phyloP scores from a whole-genome alignment of 2,888 invertebrate species.

The Gasteruption jaculator region DNA sequence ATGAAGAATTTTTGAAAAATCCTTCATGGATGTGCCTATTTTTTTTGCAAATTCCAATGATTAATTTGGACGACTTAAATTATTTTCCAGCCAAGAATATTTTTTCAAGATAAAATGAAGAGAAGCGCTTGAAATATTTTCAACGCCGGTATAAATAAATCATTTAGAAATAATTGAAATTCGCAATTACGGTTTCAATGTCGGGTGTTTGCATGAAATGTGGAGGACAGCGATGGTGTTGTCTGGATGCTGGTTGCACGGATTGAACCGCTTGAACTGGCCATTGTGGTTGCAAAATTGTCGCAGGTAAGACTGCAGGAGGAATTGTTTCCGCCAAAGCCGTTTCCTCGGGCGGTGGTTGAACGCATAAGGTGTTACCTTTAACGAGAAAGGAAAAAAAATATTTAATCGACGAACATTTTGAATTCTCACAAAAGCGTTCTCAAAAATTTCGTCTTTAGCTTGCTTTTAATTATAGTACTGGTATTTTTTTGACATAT shows the following conservation, averaged over 20 bases:
- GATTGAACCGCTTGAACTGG: conserved; percentile 34
- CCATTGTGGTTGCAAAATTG: conserved; percentile 36
- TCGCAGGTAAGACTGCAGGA: conserved; percentile 26
- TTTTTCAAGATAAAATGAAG: conserved; percentile 8
- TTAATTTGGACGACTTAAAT: too few relatives aligned
- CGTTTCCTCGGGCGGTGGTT: conserved; percentile 47
- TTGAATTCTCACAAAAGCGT: too few relatives aligned
- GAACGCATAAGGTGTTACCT: conserved; percentile 53
- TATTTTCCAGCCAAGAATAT: too few relatives aligned
- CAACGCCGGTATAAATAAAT: neutral
- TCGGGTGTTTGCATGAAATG: conserved; percentile 59
- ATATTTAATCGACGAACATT: neutral
- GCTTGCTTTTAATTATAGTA: too few relatives aligned
- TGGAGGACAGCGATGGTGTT: conserved; percentile 56
- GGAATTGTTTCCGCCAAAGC: conserved; percentile 28
- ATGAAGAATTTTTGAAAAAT: too few relatives aligned
- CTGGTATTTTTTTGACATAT: too few relatives aligned
- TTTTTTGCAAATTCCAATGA: too few relatives aligned
- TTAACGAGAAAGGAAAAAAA: conserved; percentile 23
- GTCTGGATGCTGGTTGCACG: conserved; percentile 27
- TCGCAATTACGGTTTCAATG: conserved; percentile 43
- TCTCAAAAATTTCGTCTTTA: too few relatives aligned
- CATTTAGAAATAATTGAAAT: too few relatives aligned
- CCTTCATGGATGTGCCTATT: too few relatives aligned
- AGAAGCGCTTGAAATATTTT: neutral